A percentile compares a stretch with the other conserved stretches of the same genome.
phyloP scores from a whole-genome alignment of 2,113 vertebrate species.

The Psettodes erumei region DNA sequence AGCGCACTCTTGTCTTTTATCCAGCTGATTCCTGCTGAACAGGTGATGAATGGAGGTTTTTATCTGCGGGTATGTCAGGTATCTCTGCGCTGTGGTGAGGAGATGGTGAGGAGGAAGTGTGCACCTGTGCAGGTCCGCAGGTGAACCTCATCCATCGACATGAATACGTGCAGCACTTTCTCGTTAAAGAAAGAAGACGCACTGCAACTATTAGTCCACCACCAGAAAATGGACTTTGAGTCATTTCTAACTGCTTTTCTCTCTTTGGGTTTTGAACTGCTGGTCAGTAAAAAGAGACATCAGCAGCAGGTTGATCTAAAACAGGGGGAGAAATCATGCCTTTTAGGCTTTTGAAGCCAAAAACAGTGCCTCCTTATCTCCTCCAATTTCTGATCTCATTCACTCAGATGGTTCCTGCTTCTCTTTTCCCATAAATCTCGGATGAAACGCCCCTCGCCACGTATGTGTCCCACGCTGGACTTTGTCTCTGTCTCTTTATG shows the following conservation, averaged over 20 bases:
- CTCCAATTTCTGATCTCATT: background rate
- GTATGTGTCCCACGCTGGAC: conserved; percentile 16
- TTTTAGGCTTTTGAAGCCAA: background rate
- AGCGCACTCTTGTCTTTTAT: background rate
- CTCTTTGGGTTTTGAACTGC: no score
- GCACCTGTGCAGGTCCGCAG: conserved; percentile 3
- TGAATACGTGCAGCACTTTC: background rate
- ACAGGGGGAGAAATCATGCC: no score
- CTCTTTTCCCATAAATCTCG: background rate
- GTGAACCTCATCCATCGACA: background rate
- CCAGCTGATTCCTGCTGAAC: background rate
- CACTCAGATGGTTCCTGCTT: background rate
- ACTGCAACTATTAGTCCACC: background rate
- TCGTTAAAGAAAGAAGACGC: no score
- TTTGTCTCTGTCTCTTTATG: conserved; percentile 48
- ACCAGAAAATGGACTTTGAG: background rate
- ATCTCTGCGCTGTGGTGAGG: no score
- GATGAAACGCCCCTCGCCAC: conserved; percentile 15
- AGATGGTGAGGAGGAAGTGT: background rate
- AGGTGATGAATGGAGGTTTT: background rate
- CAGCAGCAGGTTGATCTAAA: background rate
- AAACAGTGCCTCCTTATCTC: no score
- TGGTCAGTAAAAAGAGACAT: no score
- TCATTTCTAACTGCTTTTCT: no score
- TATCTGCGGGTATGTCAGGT: no score